phyloP scores from a whole-genome alignment of 2,797 vertebrate species.

The Borostomias antarcticus region DNA sequence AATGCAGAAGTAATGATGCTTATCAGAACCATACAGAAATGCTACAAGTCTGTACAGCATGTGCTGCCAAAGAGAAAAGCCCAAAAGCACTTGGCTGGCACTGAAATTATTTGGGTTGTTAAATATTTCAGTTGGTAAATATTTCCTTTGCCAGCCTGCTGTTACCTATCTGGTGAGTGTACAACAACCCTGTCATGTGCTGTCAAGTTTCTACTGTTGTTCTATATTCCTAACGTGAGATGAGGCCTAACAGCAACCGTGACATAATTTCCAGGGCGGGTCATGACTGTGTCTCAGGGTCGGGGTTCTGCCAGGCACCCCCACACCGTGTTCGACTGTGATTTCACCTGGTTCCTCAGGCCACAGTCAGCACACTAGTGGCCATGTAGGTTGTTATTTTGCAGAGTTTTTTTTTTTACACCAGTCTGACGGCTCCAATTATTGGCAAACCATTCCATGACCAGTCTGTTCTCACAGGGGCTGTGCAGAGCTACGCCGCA shows the following conservation, averaged over 20 bases:
- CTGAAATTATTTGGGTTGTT: slow-evolving; percentile 34
- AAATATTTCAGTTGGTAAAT: slow-evolving; percentile 46
- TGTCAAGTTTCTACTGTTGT: neutral
- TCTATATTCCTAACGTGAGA: slow-evolving; percentile 2
- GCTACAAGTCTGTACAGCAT: slow-evolving; percentile 55
- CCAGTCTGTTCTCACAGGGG: slow-evolving; percentile 28
- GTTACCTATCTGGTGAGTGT: neutral
- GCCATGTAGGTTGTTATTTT: slow-evolving; percentile 28
- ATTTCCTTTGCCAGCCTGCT: slow-evolving; percentile 16
- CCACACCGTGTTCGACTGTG: neutral
- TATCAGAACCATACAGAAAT: slow-evolving; percentile 68
- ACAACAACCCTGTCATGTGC: neutral
- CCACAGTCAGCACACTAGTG: slow-evolving; percentile 9
- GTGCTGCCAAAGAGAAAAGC: slow-evolving; percentile 21
- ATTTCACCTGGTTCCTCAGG: slow-evolving; percentile 1
- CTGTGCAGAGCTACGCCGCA: slow-evolving; percentile 14
- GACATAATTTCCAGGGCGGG: neutral
- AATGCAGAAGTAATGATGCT: slow-evolving; percentile 70
- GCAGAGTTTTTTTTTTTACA: slow-evolving; percentile 7
- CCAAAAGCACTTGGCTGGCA: slow-evolving; percentile 32
- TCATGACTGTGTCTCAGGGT: neutral
- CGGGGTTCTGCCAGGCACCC: slow-evolving; percentile 3
- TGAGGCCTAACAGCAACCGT: slow-evolving; percentile 1
- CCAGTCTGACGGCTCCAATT: slow-evolving; percentile 26
- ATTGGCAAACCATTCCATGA: slow-evolving; percentile 20